Evolutionary conservation across 2,113 vertebrate species (phyloP), one percentile per base, ranked within the genome.

Genomic region (Ptilorrhoa leucosticta): DNA sequence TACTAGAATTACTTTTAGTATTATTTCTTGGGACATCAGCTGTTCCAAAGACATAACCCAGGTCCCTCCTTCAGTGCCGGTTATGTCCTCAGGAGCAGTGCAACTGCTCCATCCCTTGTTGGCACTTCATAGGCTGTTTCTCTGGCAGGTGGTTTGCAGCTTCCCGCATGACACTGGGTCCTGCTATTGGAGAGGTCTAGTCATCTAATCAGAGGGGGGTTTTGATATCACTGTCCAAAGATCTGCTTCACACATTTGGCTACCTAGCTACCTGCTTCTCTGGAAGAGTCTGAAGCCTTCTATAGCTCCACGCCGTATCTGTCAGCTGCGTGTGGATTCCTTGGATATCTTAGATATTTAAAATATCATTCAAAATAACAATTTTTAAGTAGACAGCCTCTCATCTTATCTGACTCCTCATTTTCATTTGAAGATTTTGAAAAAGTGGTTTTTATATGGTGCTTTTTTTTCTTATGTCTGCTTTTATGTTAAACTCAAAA

Each of bases 401-500:
- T 66, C 18, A 42, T 23, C 15, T 72, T 33, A 42, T 48, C 24
- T 65, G 57, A 31, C 12, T 69, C 35, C 42, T 44, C 33, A n/a
- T 91, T 54, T 68, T 53, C 2, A 80, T 64, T 9, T 51, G 24
- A 65, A 48, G 3, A 42, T 66, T 78, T 75, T 56, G 1, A 21
- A 56, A 82, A 83, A 27, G 8, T 33, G 1, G 4, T 14, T 39
- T 79, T 80, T 33, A 31, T 72, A 47, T 60, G 6, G 5, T 44
- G 3, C 9, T 76, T 75, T 17, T 19, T 57, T 48, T 72, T 23
- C 15, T 40, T 78, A 11, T 40, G 1, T n/a, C 20, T 65, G 21
- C 23, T 79, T 86, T 75, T 68, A 48, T 64, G 22, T 40, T 90
- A 57, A 44, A 26, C 45, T 90, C 50, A n/a, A 93, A 88, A 75